These are phyloP conservation scores for Paradoxurus hermaphroditus DNA, from an alignment of 2,113 vertebrate genomes.

Conservation along the genomic window DNA sequence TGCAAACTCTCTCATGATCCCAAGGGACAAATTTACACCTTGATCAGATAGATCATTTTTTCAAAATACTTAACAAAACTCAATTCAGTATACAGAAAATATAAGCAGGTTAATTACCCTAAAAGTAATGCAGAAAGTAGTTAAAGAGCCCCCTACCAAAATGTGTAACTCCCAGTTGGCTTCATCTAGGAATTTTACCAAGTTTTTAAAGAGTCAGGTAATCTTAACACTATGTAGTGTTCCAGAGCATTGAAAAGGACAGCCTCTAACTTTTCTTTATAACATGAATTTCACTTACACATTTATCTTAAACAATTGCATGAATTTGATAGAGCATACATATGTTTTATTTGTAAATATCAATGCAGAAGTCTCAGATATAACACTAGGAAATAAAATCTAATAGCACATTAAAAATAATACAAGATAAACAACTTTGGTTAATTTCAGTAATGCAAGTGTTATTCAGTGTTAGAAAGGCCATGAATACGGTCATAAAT, in stretches of 20 bases:
- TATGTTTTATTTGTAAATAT: background rate
- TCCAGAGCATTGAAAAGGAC: background rate
- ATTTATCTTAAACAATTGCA: background rate
- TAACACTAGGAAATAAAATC: background rate
- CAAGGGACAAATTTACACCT: background rate
- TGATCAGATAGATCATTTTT: background rate
- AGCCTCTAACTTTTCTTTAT: background rate
- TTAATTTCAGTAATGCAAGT: slow-evolving; percentile 28
- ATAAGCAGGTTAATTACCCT: background rate
- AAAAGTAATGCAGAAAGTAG: background rate
- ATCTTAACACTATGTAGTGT: background rate
- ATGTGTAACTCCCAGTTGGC: background rate
- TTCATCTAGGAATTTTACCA: background rate
- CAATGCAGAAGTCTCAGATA: background rate
- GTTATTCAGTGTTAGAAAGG: background rate
- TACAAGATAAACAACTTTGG: background rate
- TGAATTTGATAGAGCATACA: background rate
- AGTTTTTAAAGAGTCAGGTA: background rate
- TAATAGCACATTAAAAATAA: background rate
- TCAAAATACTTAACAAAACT: background rate
- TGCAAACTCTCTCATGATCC: background rate
- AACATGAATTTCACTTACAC: background rate
- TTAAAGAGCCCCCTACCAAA: background rate
- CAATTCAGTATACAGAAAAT: background rate
- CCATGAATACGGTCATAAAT: background rate